Evolutionary conservation across 1,140 invertebrate species (phyloP), one percentile per base, ranked within the genome.

Genomic region (Archegozetes longisetosus): DNA sequence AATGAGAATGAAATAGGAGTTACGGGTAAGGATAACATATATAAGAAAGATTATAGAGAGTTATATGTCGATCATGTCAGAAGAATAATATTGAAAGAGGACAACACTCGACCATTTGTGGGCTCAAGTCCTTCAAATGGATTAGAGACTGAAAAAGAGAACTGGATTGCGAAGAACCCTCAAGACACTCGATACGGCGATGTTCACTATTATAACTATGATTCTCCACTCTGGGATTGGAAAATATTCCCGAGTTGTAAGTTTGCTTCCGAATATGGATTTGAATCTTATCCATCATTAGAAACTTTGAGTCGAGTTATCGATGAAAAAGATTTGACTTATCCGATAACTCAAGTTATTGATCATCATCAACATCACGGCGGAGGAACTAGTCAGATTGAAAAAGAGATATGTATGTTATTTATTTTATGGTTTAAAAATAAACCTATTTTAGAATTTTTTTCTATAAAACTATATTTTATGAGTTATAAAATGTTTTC

Each of bases 1-100:
- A 99, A 99, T 72, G 95, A 98, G 74, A 98, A 98, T 70, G 94
- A 98, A 78, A 83, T 80, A 26, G 91, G 88, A 0, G 71, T 98
- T 1, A 76, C 80, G 47, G 80, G 28, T 14, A 9, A 24, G 2
- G 13, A 23, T 14, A 56, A 27, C 13, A 17, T 2, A 3, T 75
- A 73, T 59, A 82, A 81, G 66, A 64, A 72, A 0, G 90, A 98
- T 71, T 98, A 96, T 68, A 72, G 88, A 0, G 82, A 81, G 66
- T 74, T 98, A 0, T 98, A 98, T 66, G 86, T 0, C 75, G 85
- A 63, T 66, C 82, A 82, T 0, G 82, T 97, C 0, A 78, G 79
- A 65, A 74, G 75, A 1, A 76, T 84, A 46, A 79, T 89, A 1
- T 63, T 75, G 24, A 64, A 72, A 58, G 72, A 82, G 64, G 82